phyloP scores from a whole-genome alignment of 2,113 vertebrate genomes.

The Eidolon helvum region DNA sequence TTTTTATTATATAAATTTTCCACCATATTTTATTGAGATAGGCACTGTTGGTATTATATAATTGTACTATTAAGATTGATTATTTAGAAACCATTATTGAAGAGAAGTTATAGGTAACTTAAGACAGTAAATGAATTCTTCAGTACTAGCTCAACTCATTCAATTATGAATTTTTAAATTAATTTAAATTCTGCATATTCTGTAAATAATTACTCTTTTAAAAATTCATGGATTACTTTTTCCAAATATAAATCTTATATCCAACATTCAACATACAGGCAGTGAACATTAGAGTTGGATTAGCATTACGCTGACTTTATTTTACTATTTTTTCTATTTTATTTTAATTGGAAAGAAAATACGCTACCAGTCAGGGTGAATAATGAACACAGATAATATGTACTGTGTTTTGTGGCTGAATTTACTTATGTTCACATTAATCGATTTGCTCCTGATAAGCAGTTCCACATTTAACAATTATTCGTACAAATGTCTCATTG shows the following conservation, averaged over 20 bases:
- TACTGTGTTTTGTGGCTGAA: conserved; percentile 10
- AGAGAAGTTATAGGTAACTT: not conserved
- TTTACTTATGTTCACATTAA: conserved; percentile 30
- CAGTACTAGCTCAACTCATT: not conserved
- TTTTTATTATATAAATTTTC: not conserved
- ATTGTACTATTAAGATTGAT: not conserved
- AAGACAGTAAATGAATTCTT: not conserved
- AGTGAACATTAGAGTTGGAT: conserved; percentile 33
- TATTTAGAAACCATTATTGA: not conserved
- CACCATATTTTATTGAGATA: not conserved
- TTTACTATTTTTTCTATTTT: not conserved
- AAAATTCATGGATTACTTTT: conserved; percentile 29
- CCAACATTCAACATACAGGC: conserved; percentile 14
- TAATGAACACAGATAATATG: not conserved
- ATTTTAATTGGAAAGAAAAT: conserved; percentile 42
- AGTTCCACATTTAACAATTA: not conserved
- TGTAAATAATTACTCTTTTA: conserved; percentile 40
- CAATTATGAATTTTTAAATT: not conserved
- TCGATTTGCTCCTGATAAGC: not conserved
- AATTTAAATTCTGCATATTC: not conserved
- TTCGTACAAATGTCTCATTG: not conserved
- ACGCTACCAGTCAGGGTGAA: not conserved
- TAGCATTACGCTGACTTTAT: conserved; percentile 34
- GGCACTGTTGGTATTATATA: not conserved
- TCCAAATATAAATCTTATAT: conserved; percentile 29